Conservation (phyloP, 2,797 vertebrate genomes). For the Microtus agrestis region DNA sequence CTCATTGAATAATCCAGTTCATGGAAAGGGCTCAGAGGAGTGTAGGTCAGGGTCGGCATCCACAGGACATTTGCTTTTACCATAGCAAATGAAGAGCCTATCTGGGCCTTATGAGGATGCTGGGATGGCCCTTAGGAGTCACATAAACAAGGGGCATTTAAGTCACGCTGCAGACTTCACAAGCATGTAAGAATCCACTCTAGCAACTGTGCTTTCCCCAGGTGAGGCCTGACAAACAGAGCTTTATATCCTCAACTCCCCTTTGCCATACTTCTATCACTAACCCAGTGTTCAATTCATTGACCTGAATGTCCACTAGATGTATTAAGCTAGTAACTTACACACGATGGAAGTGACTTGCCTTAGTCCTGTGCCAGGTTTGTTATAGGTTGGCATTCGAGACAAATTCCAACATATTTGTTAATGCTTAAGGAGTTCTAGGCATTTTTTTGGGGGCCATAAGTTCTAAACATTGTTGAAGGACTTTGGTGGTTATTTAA, state of each 20-base stretch:
- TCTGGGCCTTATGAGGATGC: not conserved
- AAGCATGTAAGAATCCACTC: not conserved
- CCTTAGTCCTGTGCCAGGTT: not conserved
- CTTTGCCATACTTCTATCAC: not conserved
- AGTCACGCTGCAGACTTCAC: rapidly evolving
- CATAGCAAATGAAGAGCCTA: not conserved
- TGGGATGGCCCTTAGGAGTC: not conserved
- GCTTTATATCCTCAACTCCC: not conserved
- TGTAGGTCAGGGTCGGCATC: not conserved
- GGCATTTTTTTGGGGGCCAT: not conserved
- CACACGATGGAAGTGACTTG: not conserved
- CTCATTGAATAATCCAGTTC: not conserved
- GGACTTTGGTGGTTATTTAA: not conserved
- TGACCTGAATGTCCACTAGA: not conserved
- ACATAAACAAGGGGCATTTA: not conserved
- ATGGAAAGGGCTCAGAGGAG: not conserved
- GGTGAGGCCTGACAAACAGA: rapidly evolving
- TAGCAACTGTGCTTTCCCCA: not conserved
- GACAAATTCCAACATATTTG: conserved; percentile 11
- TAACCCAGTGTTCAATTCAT: not conserved
- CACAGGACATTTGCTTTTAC: not conserved
- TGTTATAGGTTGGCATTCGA: conserved; percentile 8
- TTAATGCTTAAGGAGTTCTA: not conserved
- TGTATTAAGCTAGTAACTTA: not conserved
- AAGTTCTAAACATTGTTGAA: conserved; percentile 5